These are phyloP conservation scores for Ormia ochracea DNA, from an alignment of 2,888 invertebrate species.

Conservation along the genomic window DNA sequence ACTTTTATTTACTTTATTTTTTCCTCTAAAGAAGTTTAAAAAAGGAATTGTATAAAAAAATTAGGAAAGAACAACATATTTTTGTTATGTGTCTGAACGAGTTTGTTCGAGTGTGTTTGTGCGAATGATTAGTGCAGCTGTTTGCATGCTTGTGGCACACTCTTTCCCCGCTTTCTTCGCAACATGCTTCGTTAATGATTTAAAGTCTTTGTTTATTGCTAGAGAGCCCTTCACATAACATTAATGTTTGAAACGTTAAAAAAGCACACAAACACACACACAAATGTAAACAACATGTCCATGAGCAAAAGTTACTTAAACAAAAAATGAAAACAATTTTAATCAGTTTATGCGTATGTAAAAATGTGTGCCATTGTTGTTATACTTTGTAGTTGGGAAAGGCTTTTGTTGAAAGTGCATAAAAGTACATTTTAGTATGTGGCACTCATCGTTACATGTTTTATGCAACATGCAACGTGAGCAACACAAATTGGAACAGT, in stretches of 20 bases:
- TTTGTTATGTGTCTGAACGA: background rate
- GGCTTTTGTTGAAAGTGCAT: slow-evolving; percentile 57
- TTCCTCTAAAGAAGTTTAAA: background rate
- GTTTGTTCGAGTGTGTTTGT: slow-evolving; percentile 27
- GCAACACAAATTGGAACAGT: slow-evolving; percentile 27
- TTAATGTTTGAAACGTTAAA: slow-evolving; percentile 52
- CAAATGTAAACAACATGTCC: background rate
- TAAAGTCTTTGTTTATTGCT: slow-evolving; percentile 43
- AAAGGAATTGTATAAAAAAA: background rate
- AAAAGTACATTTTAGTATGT: slow-evolving; percentile 58
- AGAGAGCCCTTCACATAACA: slow-evolving; percentile 55
- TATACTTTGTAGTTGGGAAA: background rate
- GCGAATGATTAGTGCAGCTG: slow-evolving; percentile 27
- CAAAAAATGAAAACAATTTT: slow-evolving; percentile 11
- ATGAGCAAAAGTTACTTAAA: background rate
- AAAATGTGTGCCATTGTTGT: slow-evolving; percentile 4
- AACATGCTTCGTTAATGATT: slow-evolving; percentile 13
- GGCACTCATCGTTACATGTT: slow-evolving; percentile 59
- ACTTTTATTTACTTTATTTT: slow-evolving; percentile 9
- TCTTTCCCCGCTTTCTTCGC: background rate
- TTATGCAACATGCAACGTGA: slow-evolving; percentile 50
- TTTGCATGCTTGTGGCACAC: slow-evolving; percentile 1
- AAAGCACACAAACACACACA: background rate
- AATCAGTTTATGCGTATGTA: slow-evolving; percentile 20
- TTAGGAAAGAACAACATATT: background rate